These are phyloP conservation scores for Volucella inanis DNA, from an alignment of 2,888 invertebrate species.

Conservation along the genomic window DNA sequence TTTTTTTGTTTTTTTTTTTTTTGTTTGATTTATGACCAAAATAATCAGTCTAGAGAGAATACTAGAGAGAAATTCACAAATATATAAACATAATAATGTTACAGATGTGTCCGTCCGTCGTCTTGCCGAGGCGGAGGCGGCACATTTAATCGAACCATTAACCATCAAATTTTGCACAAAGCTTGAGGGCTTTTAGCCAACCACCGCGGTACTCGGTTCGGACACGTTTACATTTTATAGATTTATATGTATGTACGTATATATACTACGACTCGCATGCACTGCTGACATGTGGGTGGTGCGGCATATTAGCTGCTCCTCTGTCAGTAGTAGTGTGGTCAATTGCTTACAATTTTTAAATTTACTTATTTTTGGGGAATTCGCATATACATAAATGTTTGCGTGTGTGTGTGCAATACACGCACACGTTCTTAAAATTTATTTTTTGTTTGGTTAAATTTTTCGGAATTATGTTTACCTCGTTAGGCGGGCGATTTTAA, in stretches of 20 bases:
- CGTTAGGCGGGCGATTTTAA: constrained; percentile 83
- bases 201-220: constrained; percentile 42
- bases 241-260: neutral
- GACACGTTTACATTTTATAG: constrained; percentile 23
- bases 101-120: constrained; percentile 32
- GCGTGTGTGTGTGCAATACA: constrained; percentile 5
- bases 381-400: constrained; percentile 16
- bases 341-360: neutral
- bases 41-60: constrained; percentile 58
- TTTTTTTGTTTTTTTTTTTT: constrained; percentile 50
- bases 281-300: constrained; percentile 23
- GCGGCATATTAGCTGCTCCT: constrained; percentile 4
- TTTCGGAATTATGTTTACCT: constrained; percentile 80
- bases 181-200: constrained; percentile 39
- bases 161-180: constrained; percentile 48
- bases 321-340: constrained; percentile 14
- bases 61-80: constrained; percentile 67
- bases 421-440: constrained; percentile 46
- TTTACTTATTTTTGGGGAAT: constrained; percentile 46
- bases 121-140: constrained; percentile 35
- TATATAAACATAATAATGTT: constrained; percentile 51
- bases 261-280: constrained; percentile 26
- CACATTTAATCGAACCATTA: constrained; percentile 27
- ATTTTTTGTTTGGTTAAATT: constrained; percentile 68
- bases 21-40: constrained; percentile 5